Conservation (phyloP, 2,797 vertebrate species). For the Lagocephalus sceleratus region DNA sequence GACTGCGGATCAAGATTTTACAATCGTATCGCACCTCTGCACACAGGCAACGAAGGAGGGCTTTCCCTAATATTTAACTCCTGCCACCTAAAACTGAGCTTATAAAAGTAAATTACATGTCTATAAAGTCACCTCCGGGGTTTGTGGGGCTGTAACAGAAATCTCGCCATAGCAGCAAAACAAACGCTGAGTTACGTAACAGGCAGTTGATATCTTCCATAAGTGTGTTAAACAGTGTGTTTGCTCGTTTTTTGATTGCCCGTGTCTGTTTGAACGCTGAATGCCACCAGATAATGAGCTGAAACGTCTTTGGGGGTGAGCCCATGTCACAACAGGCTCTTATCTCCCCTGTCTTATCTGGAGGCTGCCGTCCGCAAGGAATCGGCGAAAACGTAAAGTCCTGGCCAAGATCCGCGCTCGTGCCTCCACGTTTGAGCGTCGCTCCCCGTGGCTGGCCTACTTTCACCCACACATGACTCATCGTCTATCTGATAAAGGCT, state of each 20-base stretch:
- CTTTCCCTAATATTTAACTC: conserved; percentile 42
- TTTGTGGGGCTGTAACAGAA: conserved; percentile 62
- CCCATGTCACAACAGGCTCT: conserved; percentile 7
- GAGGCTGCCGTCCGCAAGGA: too few species aligned
- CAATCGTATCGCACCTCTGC: conserved; percentile 12
- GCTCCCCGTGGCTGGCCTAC: conserved; percentile 48
- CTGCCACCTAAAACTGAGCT: conserved; percentile 57
- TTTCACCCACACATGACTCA: conserved; percentile 67
- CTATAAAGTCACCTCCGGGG: conserved; percentile 67
- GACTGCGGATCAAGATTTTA: conserved; percentile 10
- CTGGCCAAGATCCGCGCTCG: neutral
- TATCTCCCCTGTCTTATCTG: conserved; percentile 3
- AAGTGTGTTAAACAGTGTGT: too few species aligned
- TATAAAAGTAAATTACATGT: conserved; percentile 72
- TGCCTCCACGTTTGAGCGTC: neutral
- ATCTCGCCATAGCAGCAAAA: conserved; percentile 60
- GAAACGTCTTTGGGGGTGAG: conserved; percentile 4
- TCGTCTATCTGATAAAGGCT: conserved; percentile 57
- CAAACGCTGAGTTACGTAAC: conserved; percentile 59
- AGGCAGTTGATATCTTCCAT: conserved; percentile 18
- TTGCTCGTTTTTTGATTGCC: too few species aligned
- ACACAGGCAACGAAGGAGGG: conserved; percentile 16
- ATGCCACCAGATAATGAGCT: too few species aligned
- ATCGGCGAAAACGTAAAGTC: too few species aligned
- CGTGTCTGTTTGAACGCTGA: too few species aligned